phyloP scores from a whole-genome alignment of 64 coral and sea anemone species.

The Actinia equina region DNA sequence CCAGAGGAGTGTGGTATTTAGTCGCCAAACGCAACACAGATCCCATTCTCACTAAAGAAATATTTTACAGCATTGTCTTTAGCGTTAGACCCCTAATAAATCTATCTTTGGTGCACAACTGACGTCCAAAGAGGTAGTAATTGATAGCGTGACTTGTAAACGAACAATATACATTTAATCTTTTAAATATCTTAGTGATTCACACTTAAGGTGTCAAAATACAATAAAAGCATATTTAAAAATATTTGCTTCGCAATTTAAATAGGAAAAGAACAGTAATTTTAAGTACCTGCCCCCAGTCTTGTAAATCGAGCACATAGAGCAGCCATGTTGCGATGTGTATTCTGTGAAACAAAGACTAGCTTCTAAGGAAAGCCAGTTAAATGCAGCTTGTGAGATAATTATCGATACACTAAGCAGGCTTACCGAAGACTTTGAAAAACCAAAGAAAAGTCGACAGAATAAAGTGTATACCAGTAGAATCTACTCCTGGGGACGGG shows the following conservation, averaged over 20 bases:
- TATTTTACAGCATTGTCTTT: not conserved
- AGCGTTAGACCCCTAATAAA: not conserved
- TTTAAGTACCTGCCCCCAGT: not conserved
- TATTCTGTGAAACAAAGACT: not conserved
- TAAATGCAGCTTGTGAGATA: not conserved
- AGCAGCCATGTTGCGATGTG: conserved; percentile 7
- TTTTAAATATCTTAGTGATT: too few species aligned
- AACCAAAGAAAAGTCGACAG: not conserved
- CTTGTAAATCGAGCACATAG: not conserved
- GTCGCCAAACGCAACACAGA: not conserved
- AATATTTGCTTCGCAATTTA: not conserved
- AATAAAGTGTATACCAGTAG: not conserved
- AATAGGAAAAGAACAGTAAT: not conserved
- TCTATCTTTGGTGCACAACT: not conserved
- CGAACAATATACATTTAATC: not conserved
- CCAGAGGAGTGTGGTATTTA: conserved; percentile 1
- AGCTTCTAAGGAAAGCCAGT: not conserved
- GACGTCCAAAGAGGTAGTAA: not conserved
- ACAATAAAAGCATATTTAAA: not conserved
- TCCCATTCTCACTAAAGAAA: not conserved
- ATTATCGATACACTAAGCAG: not conserved
- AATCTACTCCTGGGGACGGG: not conserved
- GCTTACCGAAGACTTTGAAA: not conserved
- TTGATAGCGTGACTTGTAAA: not conserved
- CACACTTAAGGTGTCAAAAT: not conserved